Evolutionary conservation across 2,113 vertebrate species (phyloP).

Genomic region (Choloepus hoffmanni): DNA sequence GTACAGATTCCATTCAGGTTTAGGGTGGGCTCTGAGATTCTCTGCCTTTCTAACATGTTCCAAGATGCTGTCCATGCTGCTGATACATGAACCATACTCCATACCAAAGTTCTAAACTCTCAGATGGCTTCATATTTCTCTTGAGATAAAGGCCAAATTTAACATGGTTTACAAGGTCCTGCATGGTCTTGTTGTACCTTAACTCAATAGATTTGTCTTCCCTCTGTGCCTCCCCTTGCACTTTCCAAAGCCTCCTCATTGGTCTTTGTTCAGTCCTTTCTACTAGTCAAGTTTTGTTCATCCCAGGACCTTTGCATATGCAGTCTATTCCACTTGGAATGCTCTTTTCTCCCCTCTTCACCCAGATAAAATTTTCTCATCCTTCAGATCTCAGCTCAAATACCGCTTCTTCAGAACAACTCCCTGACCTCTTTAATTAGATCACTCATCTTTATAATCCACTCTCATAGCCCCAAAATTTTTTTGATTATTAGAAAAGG

Average conservation of each 20-base stretch:
- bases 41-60: not conserved
- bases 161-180: not conserved
- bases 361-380: not conserved
- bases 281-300: not conserved
- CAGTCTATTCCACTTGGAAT: not conserved
- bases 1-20: not conserved
- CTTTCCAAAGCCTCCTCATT: not conserved
- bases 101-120: not conserved
- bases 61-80: not conserved
- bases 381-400: not conserved
- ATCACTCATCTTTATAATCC: not conserved
- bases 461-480: not conserved
- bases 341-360: not conserved
- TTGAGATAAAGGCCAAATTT: not conserved
- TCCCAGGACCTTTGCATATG: not conserved
- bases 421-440: not conserved
- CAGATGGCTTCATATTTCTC: not conserved
- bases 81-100: not conserved
- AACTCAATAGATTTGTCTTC: not conserved
- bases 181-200: not conserved
- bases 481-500: no score
- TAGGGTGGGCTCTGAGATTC: not conserved
- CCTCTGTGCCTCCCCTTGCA: not conserved
- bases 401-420: not conserved
- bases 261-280: not conserved